Evolutionary conservation across 2,888 invertebrate species (phyloP).

Genomic region (Anodontia alba): DNA sequence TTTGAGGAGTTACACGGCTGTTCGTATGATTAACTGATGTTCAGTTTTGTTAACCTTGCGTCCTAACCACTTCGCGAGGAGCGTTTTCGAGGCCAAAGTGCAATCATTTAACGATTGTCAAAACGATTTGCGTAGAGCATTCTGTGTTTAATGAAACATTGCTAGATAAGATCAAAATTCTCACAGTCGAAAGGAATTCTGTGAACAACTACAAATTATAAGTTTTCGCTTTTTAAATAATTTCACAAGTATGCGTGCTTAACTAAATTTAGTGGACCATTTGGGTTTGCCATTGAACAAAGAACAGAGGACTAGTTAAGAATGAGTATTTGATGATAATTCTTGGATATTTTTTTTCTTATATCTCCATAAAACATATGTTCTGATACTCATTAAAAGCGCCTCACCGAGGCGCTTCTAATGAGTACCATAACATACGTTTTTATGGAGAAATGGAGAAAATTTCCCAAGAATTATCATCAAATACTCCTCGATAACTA

Average conservation of each 20-base stretch:
- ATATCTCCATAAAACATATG: too few species aligned
- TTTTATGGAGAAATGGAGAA: too few species aligned
- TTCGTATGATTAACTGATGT: neutral
- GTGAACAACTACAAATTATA: neutral
- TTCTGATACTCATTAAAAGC: too few species aligned
- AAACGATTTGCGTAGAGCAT: neutral
- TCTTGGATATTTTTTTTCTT: too few species aligned
- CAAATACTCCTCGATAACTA: too few species aligned
- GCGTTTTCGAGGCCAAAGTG: slow-evolving; percentile 13
- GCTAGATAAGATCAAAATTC: slow-evolving; percentile 1
- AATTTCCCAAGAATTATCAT: too few species aligned
- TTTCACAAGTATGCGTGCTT: neutral
- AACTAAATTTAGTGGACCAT: too few species aligned
- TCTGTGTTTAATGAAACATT: neutral
- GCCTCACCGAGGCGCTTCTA: too few species aligned
- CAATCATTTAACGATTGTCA: slow-evolving; percentile 1
- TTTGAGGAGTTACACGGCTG: neutral
- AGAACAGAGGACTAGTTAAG: too few species aligned
- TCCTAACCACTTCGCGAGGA: neutral
- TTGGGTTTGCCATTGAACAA: too few species aligned
- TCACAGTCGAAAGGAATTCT: neutral
- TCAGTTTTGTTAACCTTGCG: neutral
- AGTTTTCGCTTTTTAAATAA: neutral
- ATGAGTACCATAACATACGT: too few species aligned
- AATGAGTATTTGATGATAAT: too few species aligned